A percentile compares a stretch with the other conserved stretches of the same genome.
Conservation (phyloP, 2,113 vertebrate species). For the Chiloscyllium plagiosum region DNA sequence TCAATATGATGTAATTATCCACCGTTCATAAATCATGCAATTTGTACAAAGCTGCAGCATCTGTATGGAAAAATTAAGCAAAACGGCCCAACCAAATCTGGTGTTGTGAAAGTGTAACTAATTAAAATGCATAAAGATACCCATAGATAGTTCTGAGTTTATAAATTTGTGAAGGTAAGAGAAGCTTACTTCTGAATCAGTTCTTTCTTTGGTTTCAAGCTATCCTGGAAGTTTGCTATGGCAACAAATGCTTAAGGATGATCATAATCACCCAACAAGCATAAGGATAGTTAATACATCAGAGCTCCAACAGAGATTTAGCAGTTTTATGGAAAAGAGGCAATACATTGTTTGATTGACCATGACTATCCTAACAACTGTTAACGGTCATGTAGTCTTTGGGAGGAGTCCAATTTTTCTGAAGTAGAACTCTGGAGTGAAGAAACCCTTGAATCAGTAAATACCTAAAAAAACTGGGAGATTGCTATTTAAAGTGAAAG, state of each 20-base stretch:
- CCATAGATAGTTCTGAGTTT: background rate
- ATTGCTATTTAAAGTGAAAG: no score
- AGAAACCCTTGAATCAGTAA: background rate
- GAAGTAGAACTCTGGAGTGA: background rate
- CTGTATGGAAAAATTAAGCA: background rate
- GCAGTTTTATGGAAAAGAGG: slow-evolving; percentile 28
- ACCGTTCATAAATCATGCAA: background rate
- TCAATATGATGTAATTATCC: background rate
- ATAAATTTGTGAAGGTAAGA: background rate
- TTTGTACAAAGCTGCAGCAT: background rate
- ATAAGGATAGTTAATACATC: background rate
- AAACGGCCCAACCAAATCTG: background rate
- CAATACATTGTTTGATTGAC: background rate
- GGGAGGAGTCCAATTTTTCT: slow-evolving; percentile 1
- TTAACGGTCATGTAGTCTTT: background rate
- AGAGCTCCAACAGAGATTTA: background rate
- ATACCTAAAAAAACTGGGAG: background rate
- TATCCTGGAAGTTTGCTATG: background rate
- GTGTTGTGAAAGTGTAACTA: no score
- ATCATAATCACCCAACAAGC: background rate
- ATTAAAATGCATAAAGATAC: background rate
- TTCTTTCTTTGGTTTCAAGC: background rate
- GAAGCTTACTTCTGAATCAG: background rate
- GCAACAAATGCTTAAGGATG: background rate
- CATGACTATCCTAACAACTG: background rate